Evolutionary conservation across 2,888 invertebrate genomes (phyloP).

Genomic region (Parnassius mnemosyne): DNA sequence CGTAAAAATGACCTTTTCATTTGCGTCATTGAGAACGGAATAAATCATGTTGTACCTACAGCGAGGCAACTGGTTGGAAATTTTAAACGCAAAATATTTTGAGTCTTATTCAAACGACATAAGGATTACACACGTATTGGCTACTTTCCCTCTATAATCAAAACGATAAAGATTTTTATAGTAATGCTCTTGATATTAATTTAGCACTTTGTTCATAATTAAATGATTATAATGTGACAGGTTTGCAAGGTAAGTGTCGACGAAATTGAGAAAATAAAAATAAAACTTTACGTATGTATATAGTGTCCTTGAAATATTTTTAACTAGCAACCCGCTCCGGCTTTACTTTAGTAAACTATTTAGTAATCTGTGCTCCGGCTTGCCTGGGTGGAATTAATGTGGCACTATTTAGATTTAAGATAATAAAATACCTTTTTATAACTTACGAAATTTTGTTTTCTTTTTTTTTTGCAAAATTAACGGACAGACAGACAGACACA

Average conservation of each 20-base stretch:
- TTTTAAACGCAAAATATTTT: not conserved
- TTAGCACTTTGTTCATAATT: slow-evolving; percentile 12
- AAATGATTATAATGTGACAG: slow-evolving; percentile 21
- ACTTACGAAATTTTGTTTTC: too few species aligned
- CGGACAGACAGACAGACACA: too few species aligned
- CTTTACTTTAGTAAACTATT: too few species aligned
- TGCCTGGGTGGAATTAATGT: too few species aligned
- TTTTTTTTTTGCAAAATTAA: too few species aligned
- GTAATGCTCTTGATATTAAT: slow-evolving; percentile 13
- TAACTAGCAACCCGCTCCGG: too few species aligned
- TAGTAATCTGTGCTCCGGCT: too few species aligned
- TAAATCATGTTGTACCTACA: slow-evolving; percentile 8
- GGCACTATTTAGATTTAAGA: too few species aligned
- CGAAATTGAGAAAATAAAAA: not conserved
- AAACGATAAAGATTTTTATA: slow-evolving; percentile 7
- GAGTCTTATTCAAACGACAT: not conserved
- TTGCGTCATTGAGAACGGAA: slow-evolving; percentile 4
- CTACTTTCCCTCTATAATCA: not conserved
- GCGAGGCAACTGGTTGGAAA: not conserved
- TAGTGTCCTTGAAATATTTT: too few species aligned
- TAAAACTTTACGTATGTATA: too few species aligned
- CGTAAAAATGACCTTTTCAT: slow-evolving; percentile 20
- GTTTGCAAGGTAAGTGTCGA: not conserved
- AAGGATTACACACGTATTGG: not conserved
- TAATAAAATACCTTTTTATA: too few species aligned